Percentiles rank a stretch among this genome's conserved stretches.
Conservation (phyloP, 2,888 invertebrate species). For the Nephrocerus scutellatus region DNA sequence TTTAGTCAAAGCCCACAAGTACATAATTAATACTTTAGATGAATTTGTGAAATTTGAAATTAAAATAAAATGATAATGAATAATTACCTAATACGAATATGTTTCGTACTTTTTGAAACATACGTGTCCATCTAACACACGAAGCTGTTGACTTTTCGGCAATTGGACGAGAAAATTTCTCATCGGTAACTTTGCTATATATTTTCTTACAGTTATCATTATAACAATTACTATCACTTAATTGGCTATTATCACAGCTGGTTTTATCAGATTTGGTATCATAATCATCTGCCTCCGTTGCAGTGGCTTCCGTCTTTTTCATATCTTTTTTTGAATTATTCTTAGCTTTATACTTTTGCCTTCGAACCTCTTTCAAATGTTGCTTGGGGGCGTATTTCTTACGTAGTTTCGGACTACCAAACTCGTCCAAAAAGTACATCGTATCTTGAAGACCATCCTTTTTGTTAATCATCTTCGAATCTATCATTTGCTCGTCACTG, state of each 20-base stretch:
- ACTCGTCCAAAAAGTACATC: slow-evolving; percentile 47
- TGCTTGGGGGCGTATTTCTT: slow-evolving; percentile 43
- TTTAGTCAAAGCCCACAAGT: too few relatives aligned
- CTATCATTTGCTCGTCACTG: slow-evolving; percentile 39
- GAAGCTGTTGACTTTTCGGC: slow-evolving; percentile 14
- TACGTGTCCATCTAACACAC: slow-evolving; percentile 43
- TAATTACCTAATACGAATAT: too few relatives aligned
- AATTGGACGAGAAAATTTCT: slow-evolving; percentile 5
- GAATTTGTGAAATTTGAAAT: too few relatives aligned
- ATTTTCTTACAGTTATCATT: slow-evolving; percentile 3
- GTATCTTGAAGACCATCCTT: slow-evolving; percentile 46
- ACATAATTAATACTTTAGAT: too few relatives aligned
- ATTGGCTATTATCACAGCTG: slow-evolving; percentile 25
- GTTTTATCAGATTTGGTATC: slow-evolving; percentile 15
- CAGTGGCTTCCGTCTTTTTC: slow-evolving; percentile 17
- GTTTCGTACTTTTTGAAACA: slow-evolving; percentile 26
- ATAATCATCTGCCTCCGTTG: slow-evolving; percentile 5
- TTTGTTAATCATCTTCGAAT: slow-evolving; percentile 44
- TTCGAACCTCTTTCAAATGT: slow-evolving; percentile 34
- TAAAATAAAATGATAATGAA: too few relatives aligned
- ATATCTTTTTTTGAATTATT: slow-evolving; percentile 26
- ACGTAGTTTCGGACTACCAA: slow-evolving; percentile 45
- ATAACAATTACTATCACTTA: slow-evolving; percentile 21
- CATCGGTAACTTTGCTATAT: slow-evolving; percentile 1
- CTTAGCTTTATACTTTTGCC: slow-evolving; percentile 33